Base-by-base conservation (phyloP, 2,113 vertebrate species). In the Mobula hypostoma region DNA sequence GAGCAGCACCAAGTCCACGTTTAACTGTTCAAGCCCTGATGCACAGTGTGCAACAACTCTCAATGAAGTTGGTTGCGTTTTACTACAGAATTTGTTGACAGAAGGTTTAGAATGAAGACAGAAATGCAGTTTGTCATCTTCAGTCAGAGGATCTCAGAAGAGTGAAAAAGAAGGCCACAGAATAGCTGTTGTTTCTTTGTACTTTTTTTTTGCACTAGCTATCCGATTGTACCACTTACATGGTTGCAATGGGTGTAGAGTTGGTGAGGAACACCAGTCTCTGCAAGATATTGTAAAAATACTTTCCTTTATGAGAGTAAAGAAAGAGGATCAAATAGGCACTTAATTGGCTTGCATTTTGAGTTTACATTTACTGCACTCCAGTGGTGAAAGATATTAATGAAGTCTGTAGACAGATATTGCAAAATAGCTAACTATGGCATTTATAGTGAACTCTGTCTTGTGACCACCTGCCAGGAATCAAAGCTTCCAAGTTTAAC, bases 151-250 rank as follows among this genome's bases (percentile, higher is more conserved):
- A 95, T 94, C 94, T 95, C 94, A 95, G 94, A 95, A 96, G 94
- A 96, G 95, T 95, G 40, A 58, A n/a, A 94, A 61, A 74, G 29
- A 94, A 94, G 94, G 94, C 94, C 94, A 96, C 95, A 95, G 95
- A 95, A 95, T 95, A 94, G 83, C 94, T 95, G 74, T 94, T 94
- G 94, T 94, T 94, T 94, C 82, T 94, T 95, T 95, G 94, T 94
- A 94, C 94, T 96, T 95, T 63, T 95, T 97, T 82, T 98, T 97
- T 97, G 97, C 97, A 98, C 97, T 98, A 97, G 68, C 97, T 96
- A 95, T 95, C 96, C 27, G 70, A 74, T 56, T 74, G 66, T 76
- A 93, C 91, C 91, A 12, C 32, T 66, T 14, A 32, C 77, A 63
- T 29, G 12, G 83, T 14, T 63, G 85, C 58, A 66, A 32, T 66